phyloP scores from a whole-genome alignment of 2,888 invertebrate species.

The Diarsia dahlii region DNA sequence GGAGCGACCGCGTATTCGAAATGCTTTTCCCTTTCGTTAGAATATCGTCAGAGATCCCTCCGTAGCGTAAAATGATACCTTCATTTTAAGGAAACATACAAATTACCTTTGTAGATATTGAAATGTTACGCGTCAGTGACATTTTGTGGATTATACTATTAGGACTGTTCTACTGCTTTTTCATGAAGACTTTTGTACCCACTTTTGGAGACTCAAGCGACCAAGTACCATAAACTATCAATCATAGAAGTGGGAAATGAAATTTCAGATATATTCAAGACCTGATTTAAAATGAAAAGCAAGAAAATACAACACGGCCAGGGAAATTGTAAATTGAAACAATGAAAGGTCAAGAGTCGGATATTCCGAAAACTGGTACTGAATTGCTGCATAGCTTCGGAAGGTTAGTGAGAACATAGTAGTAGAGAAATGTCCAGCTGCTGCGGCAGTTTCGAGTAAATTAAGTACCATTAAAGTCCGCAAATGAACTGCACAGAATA shows the following conservation, averaged over 20 bases:
- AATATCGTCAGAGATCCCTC: slow-evolving; percentile 31
- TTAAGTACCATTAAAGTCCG: background rate
- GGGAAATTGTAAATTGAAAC: background rate
- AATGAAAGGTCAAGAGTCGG: background rate
- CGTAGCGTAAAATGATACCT: slow-evolving; percentile 26
- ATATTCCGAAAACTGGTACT: background rate
- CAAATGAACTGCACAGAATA: slow-evolving; percentile 23
- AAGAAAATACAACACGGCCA: background rate
- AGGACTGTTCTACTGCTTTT: background rate
- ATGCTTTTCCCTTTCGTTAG: slow-evolving; percentile 38
- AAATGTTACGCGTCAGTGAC: slow-evolving; percentile 17
- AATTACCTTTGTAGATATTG: slow-evolving; percentile 30
- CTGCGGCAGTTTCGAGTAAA: background rate
- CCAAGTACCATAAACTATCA: background rate
- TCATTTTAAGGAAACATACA: slow-evolving; percentile 29
- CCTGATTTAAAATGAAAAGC: background rate
- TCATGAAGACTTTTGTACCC: background rate
- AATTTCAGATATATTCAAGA: background rate
- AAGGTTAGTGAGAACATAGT: background rate
- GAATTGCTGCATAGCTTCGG: too few species aligned
- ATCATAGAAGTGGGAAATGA: background rate
- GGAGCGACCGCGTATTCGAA: slow-evolving; percentile 29
- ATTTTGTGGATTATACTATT: slow-evolving; percentile 1
- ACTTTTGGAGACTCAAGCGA: background rate
- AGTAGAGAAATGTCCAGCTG: background rate